phyloP scores from a whole-genome alignment of 1,140 invertebrate genomes.

The Leucophenga varia region DNA sequence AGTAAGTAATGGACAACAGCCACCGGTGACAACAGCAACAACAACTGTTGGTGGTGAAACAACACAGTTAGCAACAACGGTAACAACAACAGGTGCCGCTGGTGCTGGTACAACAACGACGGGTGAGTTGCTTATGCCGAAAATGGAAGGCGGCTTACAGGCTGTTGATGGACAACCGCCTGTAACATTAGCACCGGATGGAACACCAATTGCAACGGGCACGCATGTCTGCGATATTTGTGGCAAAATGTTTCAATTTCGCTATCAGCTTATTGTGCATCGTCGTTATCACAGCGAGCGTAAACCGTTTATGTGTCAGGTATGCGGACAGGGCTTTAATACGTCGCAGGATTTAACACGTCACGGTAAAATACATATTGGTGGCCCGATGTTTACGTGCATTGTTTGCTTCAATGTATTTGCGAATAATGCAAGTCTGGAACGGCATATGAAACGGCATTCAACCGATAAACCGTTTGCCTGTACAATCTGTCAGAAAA shows the following conservation, averaged over 20 bases:
- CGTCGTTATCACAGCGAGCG: constrained; percentile 80
- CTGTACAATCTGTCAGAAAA: constrained; percentile 81
- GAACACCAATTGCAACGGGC: constrained; percentile 61
- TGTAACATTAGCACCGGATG: constrained; percentile 59
- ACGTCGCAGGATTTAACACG: constrained; percentile 73
- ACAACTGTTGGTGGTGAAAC: constrained; percentile 15
- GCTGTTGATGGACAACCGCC: constrained; percentile 60
- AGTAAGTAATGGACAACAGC: constrained; percentile 23
- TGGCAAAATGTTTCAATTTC: constrained; percentile 81
- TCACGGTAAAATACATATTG: constrained; percentile 79
- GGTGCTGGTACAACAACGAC: constrained; percentile 17
- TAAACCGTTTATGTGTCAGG: constrained; percentile 82
- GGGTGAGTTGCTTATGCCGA: constrained; percentile 58
- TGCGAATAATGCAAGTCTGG: constrained; percentile 68
- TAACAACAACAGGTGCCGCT: constrained; percentile 24
- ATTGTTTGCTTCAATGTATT: constrained; percentile 74
- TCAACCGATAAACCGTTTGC: constrained; percentile 80
- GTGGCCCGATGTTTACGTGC: constrained; percentile 72
- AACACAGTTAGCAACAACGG: constrained; percentile 16
- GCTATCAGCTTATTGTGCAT: constrained; percentile 80
- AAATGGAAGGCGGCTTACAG: constrained; percentile 61
- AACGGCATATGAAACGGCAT: constrained; percentile 75
- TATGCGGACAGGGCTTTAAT: constrained; percentile 78
- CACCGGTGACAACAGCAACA: constrained; percentile 23
- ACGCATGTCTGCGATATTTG: constrained; percentile 80